Conservation (phyloP, 2,797 vertebrate species). For the Pipistrellus pipistrellus region DNA sequence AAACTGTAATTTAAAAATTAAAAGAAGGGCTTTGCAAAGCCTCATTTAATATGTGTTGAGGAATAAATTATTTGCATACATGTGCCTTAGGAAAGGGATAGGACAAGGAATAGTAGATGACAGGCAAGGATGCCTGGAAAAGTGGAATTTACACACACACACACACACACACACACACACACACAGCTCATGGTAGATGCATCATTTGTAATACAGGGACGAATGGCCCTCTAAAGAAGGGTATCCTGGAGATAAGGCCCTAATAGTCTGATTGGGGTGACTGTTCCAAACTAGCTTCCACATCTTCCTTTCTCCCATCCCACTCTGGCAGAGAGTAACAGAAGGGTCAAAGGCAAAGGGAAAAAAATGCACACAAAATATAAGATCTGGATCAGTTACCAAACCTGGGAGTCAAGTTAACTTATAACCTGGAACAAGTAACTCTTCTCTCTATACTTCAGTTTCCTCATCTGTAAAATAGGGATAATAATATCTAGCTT, state of each 20-base stretch:
- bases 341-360: neutral
- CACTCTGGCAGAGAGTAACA: neutral
- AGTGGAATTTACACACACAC: neutral
- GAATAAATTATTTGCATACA: constrained; percentile 34
- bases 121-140: neutral
- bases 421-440: neutral
- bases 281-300: neutral
- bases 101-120: neutral
- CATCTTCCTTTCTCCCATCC: neutral
- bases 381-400: neutral
- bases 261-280: neutral
- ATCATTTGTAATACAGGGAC: neutral
- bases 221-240: neutral
- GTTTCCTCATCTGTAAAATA: constrained; percentile 27
- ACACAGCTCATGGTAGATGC: neutral
- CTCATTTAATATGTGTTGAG: constrained; percentile 16
- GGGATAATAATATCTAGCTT: neutral
- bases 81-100: neutral
- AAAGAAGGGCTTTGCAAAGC: neutral
- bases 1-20: neutral
- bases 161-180: neutral
- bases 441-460: constrained; percentile 11
- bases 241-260: neutral
- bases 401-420: neutral
- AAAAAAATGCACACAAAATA: neutral